A percentile compares a stretch with the other conserved stretches of the same genome.
These are phyloP conservation scores for Cyclopterus lumpus DNA, from an alignment of 2,797 vertebrate species.

Conservation along the genomic window DNA sequence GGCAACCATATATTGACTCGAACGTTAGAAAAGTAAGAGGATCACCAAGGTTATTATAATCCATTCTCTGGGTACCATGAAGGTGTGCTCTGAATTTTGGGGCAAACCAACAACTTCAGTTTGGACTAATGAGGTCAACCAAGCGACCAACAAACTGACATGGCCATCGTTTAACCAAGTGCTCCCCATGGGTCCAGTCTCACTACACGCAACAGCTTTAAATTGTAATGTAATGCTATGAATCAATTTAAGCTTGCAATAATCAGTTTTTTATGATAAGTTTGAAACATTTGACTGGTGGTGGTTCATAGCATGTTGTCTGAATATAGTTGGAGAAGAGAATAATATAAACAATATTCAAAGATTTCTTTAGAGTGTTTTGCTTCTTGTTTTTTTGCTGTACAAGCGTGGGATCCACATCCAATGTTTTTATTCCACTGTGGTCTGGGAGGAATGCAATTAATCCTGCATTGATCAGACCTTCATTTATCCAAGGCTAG, in stretches of 20 bases:
- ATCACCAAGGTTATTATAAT: neutral
- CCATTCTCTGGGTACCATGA: too few relatives aligned
- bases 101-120: neutral
- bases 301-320: constrained; percentile 18
- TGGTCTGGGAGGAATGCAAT: constrained; percentile 74
- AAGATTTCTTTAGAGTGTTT: constrained; percentile 23
- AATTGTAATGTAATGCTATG: neutral
- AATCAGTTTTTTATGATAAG: neutral
- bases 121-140: neutral
- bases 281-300: constrained; percentile 1
- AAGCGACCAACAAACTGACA: neutral
- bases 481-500: constrained; percentile 69
- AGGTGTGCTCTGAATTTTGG: neutral
- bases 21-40: neutral
- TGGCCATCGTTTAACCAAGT: neutral
- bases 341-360: constrained; percentile 8
- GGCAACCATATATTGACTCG: neutral
- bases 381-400: constrained; percentile 24
- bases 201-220: neutral
- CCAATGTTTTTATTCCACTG: constrained; percentile 53
- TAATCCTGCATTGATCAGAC: constrained; percentile 83
- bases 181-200: neutral
- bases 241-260: neutral
- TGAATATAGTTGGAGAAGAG: constrained; percentile 22
- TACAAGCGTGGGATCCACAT: constrained; percentile 45